A percentile compares a stretch with the other conserved stretches of the same genome.
Evolutionary conservation across 2,797 vertebrate genomes (phyloP).

Genomic region (Clamator glandarius): DNA sequence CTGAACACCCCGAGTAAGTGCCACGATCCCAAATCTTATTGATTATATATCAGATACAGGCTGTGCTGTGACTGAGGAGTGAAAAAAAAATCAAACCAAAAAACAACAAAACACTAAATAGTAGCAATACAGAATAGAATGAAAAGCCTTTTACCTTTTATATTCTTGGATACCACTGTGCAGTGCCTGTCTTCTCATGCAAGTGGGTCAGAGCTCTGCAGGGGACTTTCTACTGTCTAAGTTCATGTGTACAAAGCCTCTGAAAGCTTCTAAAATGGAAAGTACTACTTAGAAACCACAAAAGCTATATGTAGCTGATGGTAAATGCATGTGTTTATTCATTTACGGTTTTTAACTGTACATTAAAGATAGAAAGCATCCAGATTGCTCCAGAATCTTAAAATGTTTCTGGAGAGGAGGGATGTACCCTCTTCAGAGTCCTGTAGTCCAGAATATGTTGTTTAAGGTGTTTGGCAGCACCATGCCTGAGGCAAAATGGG

Average conservation of each 20-base stretch:
- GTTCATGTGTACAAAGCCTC: not conserved
- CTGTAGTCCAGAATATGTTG: not conserved
- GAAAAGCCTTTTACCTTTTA: not conserved
- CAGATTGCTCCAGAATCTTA: not conserved
- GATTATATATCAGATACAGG: not conserved
- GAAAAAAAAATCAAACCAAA: not conserved
- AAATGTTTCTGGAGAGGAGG: not conserved
- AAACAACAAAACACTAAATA: not conserved
- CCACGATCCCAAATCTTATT: not conserved
- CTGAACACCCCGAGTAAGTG: conserved; percentile 90
- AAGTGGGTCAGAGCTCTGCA: not conserved
- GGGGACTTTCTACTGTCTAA: not conserved
- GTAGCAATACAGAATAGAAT: not conserved
- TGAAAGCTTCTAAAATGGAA: not conserved
- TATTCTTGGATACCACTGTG: not conserved
- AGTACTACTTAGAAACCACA: not conserved
- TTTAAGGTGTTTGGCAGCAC: not conserved
- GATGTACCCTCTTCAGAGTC: not conserved
- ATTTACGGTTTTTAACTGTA: not conserved
- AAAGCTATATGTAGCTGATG: not conserved
- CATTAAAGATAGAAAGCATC: not conserved
- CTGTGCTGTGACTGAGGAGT: not conserved
- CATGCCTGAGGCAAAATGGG: not conserved
- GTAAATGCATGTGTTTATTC: not conserved
- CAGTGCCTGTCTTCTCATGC: not conserved